These are phyloP conservation scores for Hypsopygia costalis DNA, from an alignment of 2,888 invertebrate species.

Conservation along the genomic window DNA sequence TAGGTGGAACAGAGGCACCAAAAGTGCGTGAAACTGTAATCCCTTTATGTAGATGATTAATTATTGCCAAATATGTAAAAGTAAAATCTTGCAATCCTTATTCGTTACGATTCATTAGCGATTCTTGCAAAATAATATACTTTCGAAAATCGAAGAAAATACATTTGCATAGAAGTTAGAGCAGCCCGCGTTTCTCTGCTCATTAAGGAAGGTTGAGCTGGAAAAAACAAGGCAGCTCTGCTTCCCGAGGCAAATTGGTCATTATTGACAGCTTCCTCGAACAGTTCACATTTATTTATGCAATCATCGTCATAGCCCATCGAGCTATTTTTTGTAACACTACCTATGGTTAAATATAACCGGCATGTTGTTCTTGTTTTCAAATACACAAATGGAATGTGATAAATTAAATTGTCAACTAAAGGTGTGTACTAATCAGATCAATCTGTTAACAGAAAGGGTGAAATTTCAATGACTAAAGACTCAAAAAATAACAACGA, in stretches of 20 bases:
- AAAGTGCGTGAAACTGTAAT: too few relatives aligned
- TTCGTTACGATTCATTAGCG: too few relatives aligned
- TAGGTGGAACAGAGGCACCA: too few relatives aligned
- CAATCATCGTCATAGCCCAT: slow-evolving; percentile 39
- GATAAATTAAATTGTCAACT: not conserved
- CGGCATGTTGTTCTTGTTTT: slow-evolving; percentile 6
- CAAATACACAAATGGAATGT: slow-evolving; percentile 7
- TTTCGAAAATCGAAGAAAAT: slow-evolving; percentile 68
- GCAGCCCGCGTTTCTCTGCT: slow-evolving; percentile 57
- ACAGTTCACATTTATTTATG: slow-evolving; percentile 43
- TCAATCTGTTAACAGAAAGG: too few relatives aligned
- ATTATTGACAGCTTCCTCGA: slow-evolving; percentile 58
- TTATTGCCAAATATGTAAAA: too few relatives aligned
- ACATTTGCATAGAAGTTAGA: slow-evolving; percentile 64
- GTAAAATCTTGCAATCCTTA: too few relatives aligned
- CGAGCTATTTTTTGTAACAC: slow-evolving; percentile 11
- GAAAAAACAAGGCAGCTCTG: slow-evolving; percentile 39
- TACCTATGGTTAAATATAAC: slow-evolving; percentile 11
- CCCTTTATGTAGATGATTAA: too few relatives aligned
- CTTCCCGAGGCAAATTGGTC: slow-evolving; percentile 53
- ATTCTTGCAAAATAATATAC: slow-evolving; percentile 34
- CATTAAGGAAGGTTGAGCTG: slow-evolving; percentile 61
- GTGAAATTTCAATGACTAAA: too few relatives aligned
- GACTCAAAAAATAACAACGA: too few relatives aligned
- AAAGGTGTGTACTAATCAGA: too few relatives aligned